Evolutionary conservation across 2,113 vertebrate species (phyloP).

Genomic region (Macheiramphus alcinus): DNA sequence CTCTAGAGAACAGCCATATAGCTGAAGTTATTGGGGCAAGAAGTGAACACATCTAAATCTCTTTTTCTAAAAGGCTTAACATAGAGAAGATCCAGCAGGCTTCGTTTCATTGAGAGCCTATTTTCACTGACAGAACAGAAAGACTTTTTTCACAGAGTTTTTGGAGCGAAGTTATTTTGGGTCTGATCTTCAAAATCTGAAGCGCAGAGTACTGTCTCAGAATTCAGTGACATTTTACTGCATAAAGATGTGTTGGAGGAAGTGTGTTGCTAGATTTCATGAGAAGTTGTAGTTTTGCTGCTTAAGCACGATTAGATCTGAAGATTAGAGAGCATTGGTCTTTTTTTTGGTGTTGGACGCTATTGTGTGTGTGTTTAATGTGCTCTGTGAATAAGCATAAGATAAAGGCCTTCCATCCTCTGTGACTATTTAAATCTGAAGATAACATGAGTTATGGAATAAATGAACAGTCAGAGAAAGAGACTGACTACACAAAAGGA

Average conservation of each 20-base stretch:
- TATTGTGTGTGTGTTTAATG: not conserved
- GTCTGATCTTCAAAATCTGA: not conserved
- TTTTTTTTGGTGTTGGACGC: not conserved
- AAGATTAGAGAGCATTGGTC: fast-evolving
- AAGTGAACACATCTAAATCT: not conserved
- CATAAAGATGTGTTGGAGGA: not conserved
- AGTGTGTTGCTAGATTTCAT: not conserved
- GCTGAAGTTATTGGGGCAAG: not conserved
- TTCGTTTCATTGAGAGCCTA: not conserved
- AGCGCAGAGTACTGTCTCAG: not conserved
- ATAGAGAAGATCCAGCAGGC: no score
- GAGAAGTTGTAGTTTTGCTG: not conserved
- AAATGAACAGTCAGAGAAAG: not conserved
- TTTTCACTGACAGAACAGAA: not conserved
- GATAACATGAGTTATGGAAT: not conserved
- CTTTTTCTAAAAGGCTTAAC: not conserved
- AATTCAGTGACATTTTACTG: not conserved
- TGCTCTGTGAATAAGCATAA: fast-evolving
- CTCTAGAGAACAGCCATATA: not conserved
- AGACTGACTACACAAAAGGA: not conserved
- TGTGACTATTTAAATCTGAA: not conserved
- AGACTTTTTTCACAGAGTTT: not conserved
- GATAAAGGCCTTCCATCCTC: not conserved
- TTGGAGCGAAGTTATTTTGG: not conserved
- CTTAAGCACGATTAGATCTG: not conserved